phyloP scores from a whole-genome alignment of 23 tunicate genomes.

The Pegea sp. region DNA sequence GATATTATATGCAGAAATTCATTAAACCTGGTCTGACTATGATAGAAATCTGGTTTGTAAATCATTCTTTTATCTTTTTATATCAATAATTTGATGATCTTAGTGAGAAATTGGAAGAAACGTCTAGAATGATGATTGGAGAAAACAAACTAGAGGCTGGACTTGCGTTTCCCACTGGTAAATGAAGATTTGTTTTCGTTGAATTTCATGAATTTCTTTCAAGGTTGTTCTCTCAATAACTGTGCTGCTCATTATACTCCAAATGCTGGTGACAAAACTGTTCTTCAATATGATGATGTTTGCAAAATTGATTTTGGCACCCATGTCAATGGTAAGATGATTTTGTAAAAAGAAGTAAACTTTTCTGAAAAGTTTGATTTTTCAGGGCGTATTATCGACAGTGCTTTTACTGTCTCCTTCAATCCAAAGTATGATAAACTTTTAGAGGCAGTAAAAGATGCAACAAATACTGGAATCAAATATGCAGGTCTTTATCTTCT shows the following conservation, averaged over 20 bases:
- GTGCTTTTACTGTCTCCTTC: conserved; percentile 91
- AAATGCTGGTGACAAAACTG: conserved; percentile 95
- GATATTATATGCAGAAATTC: conserved; percentile 69
- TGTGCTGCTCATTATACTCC: conserved; percentile 99
- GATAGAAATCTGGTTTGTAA: conserved; percentile 94
- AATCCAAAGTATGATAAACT: conserved; percentile 88
- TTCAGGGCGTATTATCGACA: conserved; percentile 81
- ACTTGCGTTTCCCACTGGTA: conserved; percentile 81
- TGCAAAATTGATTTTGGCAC: conserved; percentile 99
- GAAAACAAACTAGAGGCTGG: conserved; percentile 84
- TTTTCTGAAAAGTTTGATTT: conserved; percentile 1
- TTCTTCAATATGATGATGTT: conserved; percentile 82
- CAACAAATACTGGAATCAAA: conserved; percentile 91
- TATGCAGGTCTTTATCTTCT: conserved; percentile 43
- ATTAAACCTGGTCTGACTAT: conserved; percentile 91
- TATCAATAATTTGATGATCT: neutral
- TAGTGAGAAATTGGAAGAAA: conserved; percentile 62
- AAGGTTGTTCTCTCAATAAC: conserved; percentile 93
- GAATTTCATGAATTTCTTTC: neutral
- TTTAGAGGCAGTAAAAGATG: conserved; percentile 97
- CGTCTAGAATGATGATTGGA: conserved; percentile 60
- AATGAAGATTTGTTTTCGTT: too few species aligned
- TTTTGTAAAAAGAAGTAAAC: too few species aligned
- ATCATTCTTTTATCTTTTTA: neutral
- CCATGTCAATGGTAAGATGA: conserved; percentile 85